A percentile compares a stretch with the other conserved stretches of the same genome.
These are phyloP conservation scores for Hydropotes inermis DNA, from an alignment of 2,113 vertebrate species.

Conservation along the genomic window DNA sequence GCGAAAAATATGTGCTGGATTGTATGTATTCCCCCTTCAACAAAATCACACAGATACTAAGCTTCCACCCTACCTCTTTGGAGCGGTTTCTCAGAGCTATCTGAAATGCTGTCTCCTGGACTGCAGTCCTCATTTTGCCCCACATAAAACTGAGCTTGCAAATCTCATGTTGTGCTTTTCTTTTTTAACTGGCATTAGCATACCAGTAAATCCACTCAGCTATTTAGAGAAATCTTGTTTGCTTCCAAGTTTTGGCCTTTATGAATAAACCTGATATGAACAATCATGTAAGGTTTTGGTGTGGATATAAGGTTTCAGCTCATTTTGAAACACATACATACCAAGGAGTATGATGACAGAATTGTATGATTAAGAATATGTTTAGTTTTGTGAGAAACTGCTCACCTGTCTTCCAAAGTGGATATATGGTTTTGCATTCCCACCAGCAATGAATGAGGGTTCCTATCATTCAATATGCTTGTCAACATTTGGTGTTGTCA, in stretches of 20 bases:
- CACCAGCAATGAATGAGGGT: background rate
- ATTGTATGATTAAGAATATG: background rate
- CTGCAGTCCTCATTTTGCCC: background rate
- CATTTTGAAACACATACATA: background rate
- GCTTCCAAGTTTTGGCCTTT: background rate
- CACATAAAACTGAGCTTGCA: background rate
- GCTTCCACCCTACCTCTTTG: background rate
- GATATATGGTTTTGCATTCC: background rate
- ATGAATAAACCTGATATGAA: background rate
- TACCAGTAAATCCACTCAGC: background rate
- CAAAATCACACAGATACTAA: background rate
- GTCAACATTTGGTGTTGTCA: background rate
- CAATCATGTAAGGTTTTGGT: background rate
- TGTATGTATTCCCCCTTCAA: background rate
- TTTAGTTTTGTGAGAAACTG: background rate
- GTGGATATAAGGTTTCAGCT: background rate
- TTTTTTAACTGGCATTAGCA: too few species aligned
- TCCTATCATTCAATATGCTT: background rate
- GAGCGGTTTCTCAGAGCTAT: background rate
- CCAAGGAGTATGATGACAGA: background rate
- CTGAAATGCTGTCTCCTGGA: background rate
- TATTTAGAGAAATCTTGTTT: background rate
- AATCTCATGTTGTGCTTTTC: background rate
- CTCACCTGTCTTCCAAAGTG: background rate
- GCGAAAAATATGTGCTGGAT: background rate